Evolutionary conservation across 1,140 invertebrate genomes (phyloP).

Genomic region (Araneus ventricosus): DNA sequence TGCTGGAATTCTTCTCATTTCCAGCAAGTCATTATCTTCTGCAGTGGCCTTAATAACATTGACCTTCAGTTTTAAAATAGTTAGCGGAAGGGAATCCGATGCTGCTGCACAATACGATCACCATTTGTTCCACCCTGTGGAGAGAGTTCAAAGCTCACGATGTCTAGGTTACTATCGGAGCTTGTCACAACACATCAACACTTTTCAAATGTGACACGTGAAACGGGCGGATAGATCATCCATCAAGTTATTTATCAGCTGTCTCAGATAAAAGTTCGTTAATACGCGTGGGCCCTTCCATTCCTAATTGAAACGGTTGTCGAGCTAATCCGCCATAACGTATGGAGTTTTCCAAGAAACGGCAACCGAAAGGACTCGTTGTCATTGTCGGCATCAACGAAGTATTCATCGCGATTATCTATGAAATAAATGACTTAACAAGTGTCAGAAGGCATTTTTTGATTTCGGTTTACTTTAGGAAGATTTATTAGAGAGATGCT

Average conservation of each 20-base stretch:
- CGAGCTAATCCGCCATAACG: not conserved
- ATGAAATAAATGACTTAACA: not conserved
- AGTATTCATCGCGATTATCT: not conserved
- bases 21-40: too few relatives aligned
- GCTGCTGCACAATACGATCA: not conserved
- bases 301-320: slow-evolving; percentile 23
- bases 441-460: not conserved
- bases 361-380: not conserved
- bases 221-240: not conserved
- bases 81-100: not conserved
- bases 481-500: not conserved
- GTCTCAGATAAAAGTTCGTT: slow-evolving; percentile 9
- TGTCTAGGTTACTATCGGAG: slow-evolving; percentile 24
- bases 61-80: not conserved
- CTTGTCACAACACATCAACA: slow-evolving; percentile 33
- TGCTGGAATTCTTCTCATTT: too few relatives aligned
- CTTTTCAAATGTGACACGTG: slow-evolving; percentile 6
- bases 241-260: slow-evolving; percentile 29
- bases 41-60: not conserved
- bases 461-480: not conserved
- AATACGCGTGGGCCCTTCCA: not conserved
- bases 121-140: not conserved
- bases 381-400: not conserved
- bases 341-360: not conserved
- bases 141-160: not conserved